Evolutionary conservation across 2,797 vertebrate genomes (phyloP).

Genomic region (Myiothlypis chrysogaster): DNA sequence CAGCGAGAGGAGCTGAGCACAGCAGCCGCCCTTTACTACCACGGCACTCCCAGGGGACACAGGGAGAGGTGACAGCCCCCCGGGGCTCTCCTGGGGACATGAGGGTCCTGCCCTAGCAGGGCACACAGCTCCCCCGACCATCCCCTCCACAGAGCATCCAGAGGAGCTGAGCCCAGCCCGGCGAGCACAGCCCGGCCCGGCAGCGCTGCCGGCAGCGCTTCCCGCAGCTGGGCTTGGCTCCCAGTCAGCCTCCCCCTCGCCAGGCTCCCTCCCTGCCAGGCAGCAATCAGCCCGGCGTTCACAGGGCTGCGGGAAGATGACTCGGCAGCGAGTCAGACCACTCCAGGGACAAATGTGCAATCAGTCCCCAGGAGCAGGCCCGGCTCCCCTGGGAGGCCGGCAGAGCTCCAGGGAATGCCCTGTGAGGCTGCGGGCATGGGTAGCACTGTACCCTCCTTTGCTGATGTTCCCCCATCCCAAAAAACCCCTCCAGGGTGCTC

Average conservation of each 20-base stretch:
- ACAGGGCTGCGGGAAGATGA: conserved; percentile 52
- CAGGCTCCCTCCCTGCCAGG: not conserved
- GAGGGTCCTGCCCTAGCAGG: not conserved
- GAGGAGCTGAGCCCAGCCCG: not conserved
- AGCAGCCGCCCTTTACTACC: too few species aligned
- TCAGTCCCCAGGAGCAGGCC: not conserved
- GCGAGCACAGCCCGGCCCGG: not conserved
- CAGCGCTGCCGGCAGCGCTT: not conserved
- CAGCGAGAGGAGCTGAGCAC: not conserved
- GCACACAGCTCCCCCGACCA: not conserved
- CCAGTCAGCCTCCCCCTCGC: not conserved
- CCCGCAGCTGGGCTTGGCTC: conserved; percentile 58
- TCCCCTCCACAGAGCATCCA: not conserved
- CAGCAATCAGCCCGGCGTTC: conserved; percentile 59
- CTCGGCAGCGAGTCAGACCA: conserved; percentile 53
- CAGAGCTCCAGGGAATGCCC: not conserved
- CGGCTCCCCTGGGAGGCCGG: not conserved
- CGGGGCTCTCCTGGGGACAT: not conserved
- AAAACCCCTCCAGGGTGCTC: fast-evolving
- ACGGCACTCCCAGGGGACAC: not conserved
- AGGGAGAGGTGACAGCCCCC: not conserved
- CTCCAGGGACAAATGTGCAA: conserved; percentile 45
- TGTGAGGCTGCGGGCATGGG: not conserved
- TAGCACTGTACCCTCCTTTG: not conserved
- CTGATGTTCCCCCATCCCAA: not conserved